phyloP scores from a whole-genome alignment of 1,140 invertebrate species.

The Littorina saxatilis region DNA sequence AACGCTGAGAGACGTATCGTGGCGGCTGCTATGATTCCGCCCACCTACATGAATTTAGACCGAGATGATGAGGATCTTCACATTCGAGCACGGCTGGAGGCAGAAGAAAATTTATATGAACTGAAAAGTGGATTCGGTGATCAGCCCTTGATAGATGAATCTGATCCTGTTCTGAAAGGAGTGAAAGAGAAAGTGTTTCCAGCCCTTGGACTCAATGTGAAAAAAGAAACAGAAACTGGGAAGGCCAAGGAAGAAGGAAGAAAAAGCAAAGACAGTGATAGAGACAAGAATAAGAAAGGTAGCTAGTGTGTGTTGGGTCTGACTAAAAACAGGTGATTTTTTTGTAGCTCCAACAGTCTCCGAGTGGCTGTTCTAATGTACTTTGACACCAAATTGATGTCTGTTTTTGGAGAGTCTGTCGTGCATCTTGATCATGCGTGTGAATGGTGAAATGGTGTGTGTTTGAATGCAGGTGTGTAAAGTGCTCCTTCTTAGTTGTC shows the following conservation, averaged over 20 bases:
- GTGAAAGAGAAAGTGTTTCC: slow-evolving; percentile 19
- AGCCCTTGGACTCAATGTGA: background rate
- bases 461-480: too few relatives aligned
- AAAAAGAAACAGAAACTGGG: background rate
- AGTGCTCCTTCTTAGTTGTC: too few relatives aligned
- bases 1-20: slow-evolving; percentile 85
- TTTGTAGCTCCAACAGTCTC: too few relatives aligned
- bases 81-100: slow-evolving; percentile 27
- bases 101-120: background rate
- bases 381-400: too few relatives aligned
- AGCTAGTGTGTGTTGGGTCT: background rate
- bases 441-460: too few relatives aligned
- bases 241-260: background rate
- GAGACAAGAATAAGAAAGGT: slow-evolving; percentile 1
- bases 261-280: background rate
- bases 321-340: too few relatives aligned
- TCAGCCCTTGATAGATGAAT: background rate
- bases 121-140: slow-evolving; percentile 20
- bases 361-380: too few relatives aligned
- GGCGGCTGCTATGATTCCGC: slow-evolving; percentile 87
- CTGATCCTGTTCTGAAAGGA: background rate
- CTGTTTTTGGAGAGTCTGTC: too few relatives aligned
- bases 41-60: slow-evolving; percentile 62
- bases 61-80: slow-evolving; percentile 29
- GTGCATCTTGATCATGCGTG: too few relatives aligned